Evolutionary conservation across 2,888 invertebrate species (phyloP).

Genomic region (Agonopterix subpropinquella): DNA sequence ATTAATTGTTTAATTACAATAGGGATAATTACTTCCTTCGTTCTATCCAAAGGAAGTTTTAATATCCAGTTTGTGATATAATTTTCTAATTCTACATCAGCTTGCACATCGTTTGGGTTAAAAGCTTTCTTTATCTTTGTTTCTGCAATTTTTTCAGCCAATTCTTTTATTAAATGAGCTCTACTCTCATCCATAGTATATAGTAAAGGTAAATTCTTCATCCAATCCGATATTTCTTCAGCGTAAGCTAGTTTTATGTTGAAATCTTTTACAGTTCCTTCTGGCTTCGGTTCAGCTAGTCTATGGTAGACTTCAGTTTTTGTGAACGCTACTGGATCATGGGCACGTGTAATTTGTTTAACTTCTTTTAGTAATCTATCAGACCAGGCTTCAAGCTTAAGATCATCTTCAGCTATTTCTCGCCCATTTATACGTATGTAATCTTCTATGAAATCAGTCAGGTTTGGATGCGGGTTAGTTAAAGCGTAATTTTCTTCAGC

Average conservation of each 20-base stretch:
- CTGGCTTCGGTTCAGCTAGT: constrained; percentile 18
- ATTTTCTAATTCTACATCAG: constrained; percentile 23
- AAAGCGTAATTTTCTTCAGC: no score
- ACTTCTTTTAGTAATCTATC: constrained; percentile 6
- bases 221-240: constrained; percentile 47
- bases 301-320: not conserved
- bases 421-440: constrained; percentile 32
- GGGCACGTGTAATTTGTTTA: not conserved
- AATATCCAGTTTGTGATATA: constrained; percentile 38
- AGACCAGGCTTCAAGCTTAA: constrained; percentile 41
- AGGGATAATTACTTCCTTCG: constrained; percentile 24
- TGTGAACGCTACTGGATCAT: not conserved
- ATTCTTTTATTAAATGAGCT: constrained; percentile 31
- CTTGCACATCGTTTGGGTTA: constrained; percentile 15
- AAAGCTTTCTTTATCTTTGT: constrained; percentile 15
- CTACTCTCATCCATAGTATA: constrained; percentile 17
- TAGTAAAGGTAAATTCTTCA: constrained; percentile 41
- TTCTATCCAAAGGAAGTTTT: constrained; percentile 31
- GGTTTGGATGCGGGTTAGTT: constrained; percentile 6
- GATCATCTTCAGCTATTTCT: constrained; percentile 37
- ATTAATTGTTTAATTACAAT: constrained; percentile 35
- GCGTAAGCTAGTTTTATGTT: constrained; percentile 33
- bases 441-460: constrained; percentile 35
- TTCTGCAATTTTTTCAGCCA: constrained; percentile 36
- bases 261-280: constrained; percentile 26